Evolutionary conservation across 2,113 vertebrate genomes (phyloP).

Genomic region (Micronycteris hirsuta): DNA sequence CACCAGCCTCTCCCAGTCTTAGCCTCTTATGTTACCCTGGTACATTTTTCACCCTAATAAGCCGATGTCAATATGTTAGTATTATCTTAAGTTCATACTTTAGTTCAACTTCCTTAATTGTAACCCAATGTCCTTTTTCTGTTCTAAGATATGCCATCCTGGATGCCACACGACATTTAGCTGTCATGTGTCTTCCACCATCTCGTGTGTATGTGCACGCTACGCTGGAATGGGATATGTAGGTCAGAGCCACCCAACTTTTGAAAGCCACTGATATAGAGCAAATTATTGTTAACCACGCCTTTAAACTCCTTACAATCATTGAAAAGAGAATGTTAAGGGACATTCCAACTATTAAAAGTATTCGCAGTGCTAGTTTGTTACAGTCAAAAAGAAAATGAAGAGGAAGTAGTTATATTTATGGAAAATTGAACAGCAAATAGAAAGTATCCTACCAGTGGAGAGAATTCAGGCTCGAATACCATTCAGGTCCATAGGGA

Average conservation of each 20-base stretch:
- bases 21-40: background rate
- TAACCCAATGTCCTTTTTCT: background rate
- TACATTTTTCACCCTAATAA: background rate
- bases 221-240: background rate
- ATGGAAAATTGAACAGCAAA: constrained; percentile 8
- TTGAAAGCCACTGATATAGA: background rate
- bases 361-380: constrained; percentile 7
- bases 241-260: background rate
- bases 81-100: background rate
- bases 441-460: constrained; percentile 2
- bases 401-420: background rate
- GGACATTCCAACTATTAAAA: constrained; percentile 13
- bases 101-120: background rate
- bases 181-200: background rate
- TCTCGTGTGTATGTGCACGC: background rate
- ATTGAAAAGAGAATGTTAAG: background rate
- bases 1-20: background rate
- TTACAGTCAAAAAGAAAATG: background rate
- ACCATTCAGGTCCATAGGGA: background rate
- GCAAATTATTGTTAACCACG: background rate
- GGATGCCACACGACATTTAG: background rate
- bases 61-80: background rate
- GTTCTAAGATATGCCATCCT: background rate
- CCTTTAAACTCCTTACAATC: background rate
- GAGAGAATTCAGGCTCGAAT: constrained; percentile 32